Conservation (phyloP, 1,140 invertebrate species). For the Lysiphlebus fabarum region DNA sequence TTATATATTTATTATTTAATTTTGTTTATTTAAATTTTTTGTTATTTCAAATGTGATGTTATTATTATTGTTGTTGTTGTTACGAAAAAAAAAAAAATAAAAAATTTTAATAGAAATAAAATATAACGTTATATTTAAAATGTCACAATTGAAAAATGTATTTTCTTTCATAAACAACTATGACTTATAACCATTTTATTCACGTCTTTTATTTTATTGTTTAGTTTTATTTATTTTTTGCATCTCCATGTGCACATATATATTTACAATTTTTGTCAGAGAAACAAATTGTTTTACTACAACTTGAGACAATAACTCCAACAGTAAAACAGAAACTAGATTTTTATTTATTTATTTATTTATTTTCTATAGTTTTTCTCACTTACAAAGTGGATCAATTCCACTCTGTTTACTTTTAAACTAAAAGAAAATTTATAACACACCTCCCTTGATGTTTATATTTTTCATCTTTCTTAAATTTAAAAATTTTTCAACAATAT, state of each 20-base stretch:
- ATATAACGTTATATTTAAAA: no score
- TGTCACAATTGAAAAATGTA: no score
- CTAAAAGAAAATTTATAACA: conserved; percentile 3
- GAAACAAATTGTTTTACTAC: conserved; percentile 9
- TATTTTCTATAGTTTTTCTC: not conserved
- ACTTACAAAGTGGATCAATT: conserved; percentile 7
- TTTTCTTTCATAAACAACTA: no score
- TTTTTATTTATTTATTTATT: not conserved
- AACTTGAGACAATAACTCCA: conserved; percentile 1
- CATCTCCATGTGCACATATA: not conserved
- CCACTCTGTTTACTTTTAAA: conserved; percentile 7
- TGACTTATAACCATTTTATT: no score
- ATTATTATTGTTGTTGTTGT: no score
- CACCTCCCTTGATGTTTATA: not conserved
- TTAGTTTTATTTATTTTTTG: not conserved
- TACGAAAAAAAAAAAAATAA: no score
- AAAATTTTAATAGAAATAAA: no score
- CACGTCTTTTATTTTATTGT: not conserved
- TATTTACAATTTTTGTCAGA: not conserved
- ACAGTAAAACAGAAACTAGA: not conserved
- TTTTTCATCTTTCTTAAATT: no score
- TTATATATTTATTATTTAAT: no score
- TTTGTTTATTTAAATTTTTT: no score
- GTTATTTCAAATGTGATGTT: no score
- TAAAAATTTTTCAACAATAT: no score